Conservation (phyloP, 1,140 invertebrate species). For the Globodera rostochiensis region DNA sequence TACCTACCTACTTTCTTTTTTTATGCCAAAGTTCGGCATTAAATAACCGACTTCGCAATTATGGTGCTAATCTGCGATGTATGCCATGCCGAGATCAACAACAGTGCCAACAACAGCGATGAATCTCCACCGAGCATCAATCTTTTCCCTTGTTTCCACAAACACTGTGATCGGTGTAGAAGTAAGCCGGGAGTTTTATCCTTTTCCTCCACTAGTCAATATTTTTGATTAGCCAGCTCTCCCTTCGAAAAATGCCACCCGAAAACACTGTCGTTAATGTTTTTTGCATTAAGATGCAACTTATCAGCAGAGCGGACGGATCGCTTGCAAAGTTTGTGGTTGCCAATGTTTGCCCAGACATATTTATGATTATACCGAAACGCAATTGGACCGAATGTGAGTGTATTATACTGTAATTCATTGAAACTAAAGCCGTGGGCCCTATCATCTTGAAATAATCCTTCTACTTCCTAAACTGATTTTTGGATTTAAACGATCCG, state of each 20-base stretch:
- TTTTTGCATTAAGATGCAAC: not conserved
- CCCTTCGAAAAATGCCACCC: not conserved
- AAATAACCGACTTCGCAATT: not conserved
- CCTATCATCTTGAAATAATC: too few species aligned
- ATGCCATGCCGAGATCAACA: not conserved
- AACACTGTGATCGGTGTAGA: conserved; percentile 29
- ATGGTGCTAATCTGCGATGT: conserved; percentile 3
- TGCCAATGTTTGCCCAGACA: conserved; percentile 11
- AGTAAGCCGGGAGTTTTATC: not conserved
- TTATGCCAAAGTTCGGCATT: not conserved
- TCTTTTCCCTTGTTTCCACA: conserved; percentile 28
- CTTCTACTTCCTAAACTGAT: not conserved
- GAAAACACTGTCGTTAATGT: not conserved
- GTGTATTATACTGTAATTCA: not conserved
- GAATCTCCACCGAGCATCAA: conserved; percentile 9
- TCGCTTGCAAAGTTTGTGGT: conserved; percentile 27
- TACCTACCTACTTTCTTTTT: too few species aligned
- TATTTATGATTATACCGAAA: conserved; percentile 28
- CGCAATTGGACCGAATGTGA: conserved; percentile 20
- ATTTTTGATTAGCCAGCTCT: too few species aligned
- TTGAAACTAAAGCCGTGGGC: not conserved
- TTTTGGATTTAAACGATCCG: not conserved
- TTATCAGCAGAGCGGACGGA: not conserved
- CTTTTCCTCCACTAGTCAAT: not conserved
- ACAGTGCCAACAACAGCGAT: not conserved